phyloP scores from a whole-genome alignment of 2,888 invertebrate species.

The Drosophila fungiperda region DNA sequence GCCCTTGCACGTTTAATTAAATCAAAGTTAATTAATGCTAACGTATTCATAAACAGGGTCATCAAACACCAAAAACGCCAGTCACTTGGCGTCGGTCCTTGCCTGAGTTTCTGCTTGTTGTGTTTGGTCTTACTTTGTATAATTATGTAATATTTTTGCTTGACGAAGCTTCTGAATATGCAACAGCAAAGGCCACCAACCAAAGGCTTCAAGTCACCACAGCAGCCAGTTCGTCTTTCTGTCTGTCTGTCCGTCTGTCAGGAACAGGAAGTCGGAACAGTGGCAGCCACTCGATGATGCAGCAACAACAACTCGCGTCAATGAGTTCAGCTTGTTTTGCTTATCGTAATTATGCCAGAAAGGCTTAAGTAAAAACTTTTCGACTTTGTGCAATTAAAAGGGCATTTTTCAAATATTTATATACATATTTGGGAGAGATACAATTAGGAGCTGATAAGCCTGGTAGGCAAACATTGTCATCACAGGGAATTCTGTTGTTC shows the following conservation, averaged over 20 bases:
- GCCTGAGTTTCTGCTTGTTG: slow-evolving; percentile 15
- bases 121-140: slow-evolving; percentile 63
- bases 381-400: slow-evolving; percentile 75
- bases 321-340: slow-evolving; percentile 25
- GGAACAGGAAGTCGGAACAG: slow-evolving; percentile 50
- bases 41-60: slow-evolving; percentile 82
- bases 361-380: slow-evolving; percentile 62
- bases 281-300: slow-evolving; percentile 44
- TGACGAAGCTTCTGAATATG: slow-evolving; percentile 67
- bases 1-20: slow-evolving; percentile 78
- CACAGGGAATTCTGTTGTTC: slow-evolving; percentile 13
- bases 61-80: slow-evolving; percentile 71
- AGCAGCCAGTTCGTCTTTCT: slow-evolving; percentile 9
- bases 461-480: slow-evolving; percentile 39
- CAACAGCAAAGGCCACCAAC: slow-evolving; percentile 46
- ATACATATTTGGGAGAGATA: slow-evolving; percentile 46
- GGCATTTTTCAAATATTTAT: slow-evolving; percentile 77
- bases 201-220: slow-evolving; percentile 8
- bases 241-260: slow-evolving; percentile 36
- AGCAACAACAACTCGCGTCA: slow-evolving; percentile 30
- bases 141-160: slow-evolving; percentile 76
- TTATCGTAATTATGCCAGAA: slow-evolving; percentile 60
- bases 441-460: slow-evolving; percentile 33
- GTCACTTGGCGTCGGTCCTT: slow-evolving; percentile 31
- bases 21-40: slow-evolving; percentile 84